These are phyloP conservation scores for Cephus rjabovi DNA, from an alignment of 2,888 invertebrate genomes.

Conservation along the genomic window DNA sequence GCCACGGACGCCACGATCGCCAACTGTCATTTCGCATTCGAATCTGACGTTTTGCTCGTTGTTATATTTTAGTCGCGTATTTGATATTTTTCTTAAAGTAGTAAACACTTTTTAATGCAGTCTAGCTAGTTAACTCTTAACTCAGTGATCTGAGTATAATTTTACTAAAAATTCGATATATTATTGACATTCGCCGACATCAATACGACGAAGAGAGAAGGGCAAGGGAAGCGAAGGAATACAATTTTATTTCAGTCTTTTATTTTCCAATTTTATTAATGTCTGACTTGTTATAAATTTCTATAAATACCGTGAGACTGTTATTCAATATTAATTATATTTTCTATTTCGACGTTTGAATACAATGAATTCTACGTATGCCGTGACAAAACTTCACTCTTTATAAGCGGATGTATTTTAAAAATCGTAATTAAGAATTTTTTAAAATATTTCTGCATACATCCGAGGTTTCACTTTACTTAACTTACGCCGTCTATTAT, in stretches of 20 bases:
- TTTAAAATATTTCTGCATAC: background rate
- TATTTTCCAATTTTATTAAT: background rate
- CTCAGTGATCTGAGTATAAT: background rate
- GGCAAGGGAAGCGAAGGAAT: background rate
- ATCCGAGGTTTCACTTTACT: no score
- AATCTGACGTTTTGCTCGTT: slow-evolving; percentile 4
- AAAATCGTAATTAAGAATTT: background rate
- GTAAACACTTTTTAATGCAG: background rate
- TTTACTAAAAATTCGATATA: background rate
- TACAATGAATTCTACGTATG: no score
- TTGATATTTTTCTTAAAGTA: background rate
- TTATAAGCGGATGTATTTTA: no score
- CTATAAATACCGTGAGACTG: background rate
- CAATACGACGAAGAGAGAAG: background rate
- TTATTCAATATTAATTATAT: background rate
- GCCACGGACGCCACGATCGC: slow-evolving; percentile 38
- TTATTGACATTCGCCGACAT: background rate
- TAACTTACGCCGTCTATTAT: no score
- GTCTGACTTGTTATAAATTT: background rate
- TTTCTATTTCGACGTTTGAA: background rate
- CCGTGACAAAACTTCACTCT: no score
- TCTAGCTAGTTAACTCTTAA: background rate
- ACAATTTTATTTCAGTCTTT: background rate
- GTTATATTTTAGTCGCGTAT: background rate
- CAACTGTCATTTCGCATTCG: slow-evolving; percentile 44